phyloP scores from a whole-genome alignment of 2,888 invertebrate species.

The Seira sanloemensis region DNA sequence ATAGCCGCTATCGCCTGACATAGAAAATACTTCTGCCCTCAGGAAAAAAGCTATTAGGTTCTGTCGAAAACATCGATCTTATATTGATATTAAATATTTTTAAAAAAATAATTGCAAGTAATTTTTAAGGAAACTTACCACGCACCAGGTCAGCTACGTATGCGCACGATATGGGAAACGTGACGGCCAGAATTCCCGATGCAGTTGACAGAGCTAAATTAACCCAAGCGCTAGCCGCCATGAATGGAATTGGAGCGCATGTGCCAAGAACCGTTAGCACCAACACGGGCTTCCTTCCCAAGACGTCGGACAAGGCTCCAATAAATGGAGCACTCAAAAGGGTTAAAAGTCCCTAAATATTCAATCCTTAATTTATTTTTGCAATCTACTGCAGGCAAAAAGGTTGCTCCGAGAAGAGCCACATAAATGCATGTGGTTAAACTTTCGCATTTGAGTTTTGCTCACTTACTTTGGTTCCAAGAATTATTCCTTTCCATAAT shows the following conservation, averaged over 20 bases:
- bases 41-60: too few relatives aligned
- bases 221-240: conserved; percentile 99
- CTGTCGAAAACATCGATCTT: too few relatives aligned
- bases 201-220: conserved; percentile 99
- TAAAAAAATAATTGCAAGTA: not conserved
- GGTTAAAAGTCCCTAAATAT: conserved; percentile 89
- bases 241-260: conserved; percentile 98
- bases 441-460: too few relatives aligned
- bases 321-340: conserved; percentile 98
- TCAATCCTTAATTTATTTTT: conserved; percentile 8
- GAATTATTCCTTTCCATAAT: too few relatives aligned
- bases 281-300: conserved; percentile 98
- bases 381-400: not conserved
- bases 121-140: conserved; percentile 54
- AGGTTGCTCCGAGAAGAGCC: not conserved
- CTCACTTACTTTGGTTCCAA: too few relatives aligned
- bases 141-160: conserved; percentile 98
- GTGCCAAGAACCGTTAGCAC: conserved; percentile 99
- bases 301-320: conserved; percentile 79
- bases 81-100: conserved; percentile 77
- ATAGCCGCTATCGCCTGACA: too few relatives aligned
- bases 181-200: conserved; percentile 98
- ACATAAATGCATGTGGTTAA: not conserved
- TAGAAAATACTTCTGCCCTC: too few relatives aligned
- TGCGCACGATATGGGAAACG: conserved; percentile 99